Conservation (phyloP, 2,797 vertebrate species). For the Brachyrhaphis roseni region DNA sequence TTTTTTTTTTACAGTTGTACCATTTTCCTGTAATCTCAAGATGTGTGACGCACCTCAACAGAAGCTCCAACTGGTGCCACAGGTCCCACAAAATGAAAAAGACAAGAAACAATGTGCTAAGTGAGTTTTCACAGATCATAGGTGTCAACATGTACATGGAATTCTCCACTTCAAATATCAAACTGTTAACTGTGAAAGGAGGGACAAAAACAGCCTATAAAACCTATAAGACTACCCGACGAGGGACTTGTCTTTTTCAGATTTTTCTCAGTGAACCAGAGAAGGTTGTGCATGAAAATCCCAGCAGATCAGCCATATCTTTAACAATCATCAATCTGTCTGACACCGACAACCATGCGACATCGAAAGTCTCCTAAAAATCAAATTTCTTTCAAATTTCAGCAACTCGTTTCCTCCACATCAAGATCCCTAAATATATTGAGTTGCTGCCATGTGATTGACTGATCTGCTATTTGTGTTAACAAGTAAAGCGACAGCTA, state of each 20-base stretch:
- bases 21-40: background rate
- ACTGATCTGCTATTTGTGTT: background rate
- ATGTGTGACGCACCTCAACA: background rate
- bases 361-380: background rate
- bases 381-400: background rate
- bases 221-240: background rate
- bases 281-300: background rate
- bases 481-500: background rate
- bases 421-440: background rate
- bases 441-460: background rate
- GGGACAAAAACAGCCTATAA: slow-evolving; percentile 11
- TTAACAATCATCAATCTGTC: background rate
- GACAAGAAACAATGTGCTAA: background rate
- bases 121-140: background rate
- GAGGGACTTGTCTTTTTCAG: background rate
- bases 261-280: background rate
- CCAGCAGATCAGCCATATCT: background rate
- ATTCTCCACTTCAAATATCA: slow-evolving; percentile 9
- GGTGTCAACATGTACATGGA: background rate
- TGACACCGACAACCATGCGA: background rate
- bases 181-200: slow-evolving; percentile 51
- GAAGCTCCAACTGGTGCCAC: background rate
- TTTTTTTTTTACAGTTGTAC: background rate
- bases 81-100: background rate
- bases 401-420: background rate